Evolutionary conservation across 2,888 invertebrate genomes (phyloP).

Genomic region (Rhagophthalmus giganteus): DNA sequence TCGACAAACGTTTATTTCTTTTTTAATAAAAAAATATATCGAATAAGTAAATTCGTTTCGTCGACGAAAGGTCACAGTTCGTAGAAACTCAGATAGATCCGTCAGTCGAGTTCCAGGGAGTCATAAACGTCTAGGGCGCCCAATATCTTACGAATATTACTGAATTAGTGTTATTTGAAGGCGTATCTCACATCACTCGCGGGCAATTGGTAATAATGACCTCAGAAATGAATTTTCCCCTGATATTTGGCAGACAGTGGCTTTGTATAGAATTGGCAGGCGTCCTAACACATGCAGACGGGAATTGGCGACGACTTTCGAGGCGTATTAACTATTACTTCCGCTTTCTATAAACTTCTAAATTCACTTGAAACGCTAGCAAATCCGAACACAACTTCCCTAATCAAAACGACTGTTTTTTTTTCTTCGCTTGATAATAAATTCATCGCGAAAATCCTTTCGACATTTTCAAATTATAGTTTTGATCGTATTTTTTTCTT

Average conservation of each 20-base stretch:
- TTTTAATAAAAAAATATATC: too few relatives aligned
- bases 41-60: too few relatives aligned
- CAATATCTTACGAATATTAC: conserved; percentile 28
- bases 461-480: too few relatives aligned
- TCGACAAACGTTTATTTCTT: too few relatives aligned
- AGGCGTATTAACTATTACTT: conserved; percentile 27
- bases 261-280: conserved; percentile 33
- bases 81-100: too few relatives aligned
- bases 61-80: too few relatives aligned
- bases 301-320: conserved; percentile 28
- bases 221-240: conserved; percentile 31
- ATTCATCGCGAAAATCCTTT: too few relatives aligned
- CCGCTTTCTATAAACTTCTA: conserved; percentile 22
- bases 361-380: conserved; percentile 5
- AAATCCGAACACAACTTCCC: neutral
- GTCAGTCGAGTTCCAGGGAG: too few relatives aligned
- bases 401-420: too few relatives aligned
- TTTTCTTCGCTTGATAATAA: too few relatives aligned
- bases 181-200: conserved; percentile 30
- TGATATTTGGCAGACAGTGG: conserved; percentile 31
- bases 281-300: conserved; percentile 34
- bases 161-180: conserved; percentile 32
- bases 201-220: conserved; percentile 33
- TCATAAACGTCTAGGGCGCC: conserved; percentile 24
- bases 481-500: too few relatives aligned